phyloP scores from a whole-genome alignment of 2,888 invertebrate species.

The Catocala fraxini region DNA sequence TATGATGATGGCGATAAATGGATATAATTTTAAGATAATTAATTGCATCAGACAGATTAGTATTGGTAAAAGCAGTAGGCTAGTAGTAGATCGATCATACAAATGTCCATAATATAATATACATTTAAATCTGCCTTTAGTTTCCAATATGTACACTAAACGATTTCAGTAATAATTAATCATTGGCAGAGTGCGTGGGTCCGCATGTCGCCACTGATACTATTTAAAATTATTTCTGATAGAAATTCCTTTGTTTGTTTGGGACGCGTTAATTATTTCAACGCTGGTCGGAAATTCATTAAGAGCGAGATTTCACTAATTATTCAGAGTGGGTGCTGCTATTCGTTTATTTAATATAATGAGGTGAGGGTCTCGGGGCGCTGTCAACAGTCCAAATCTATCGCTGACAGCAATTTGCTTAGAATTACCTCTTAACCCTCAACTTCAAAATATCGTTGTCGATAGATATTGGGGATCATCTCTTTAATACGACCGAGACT shows the following conservation, averaged over 20 bases:
- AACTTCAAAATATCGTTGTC: constrained; percentile 40
- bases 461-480: constrained; percentile 34
- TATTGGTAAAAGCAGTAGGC: too few species aligned
- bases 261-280: constrained; percentile 51
- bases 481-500: constrained; percentile 16
- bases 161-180: too few species aligned
- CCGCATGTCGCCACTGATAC: neutral
- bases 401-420: constrained; percentile 33
- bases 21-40: too few species aligned
- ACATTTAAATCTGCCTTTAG: too few species aligned
- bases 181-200: too few species aligned
- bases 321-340: constrained; percentile 47
- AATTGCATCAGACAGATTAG: too few species aligned
- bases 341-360: constrained; percentile 39
- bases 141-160: too few species aligned
- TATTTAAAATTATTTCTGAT: constrained; percentile 14
- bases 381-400: constrained; percentile 27
- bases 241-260: constrained; percentile 33
- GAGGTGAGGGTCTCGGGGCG: constrained; percentile 32
- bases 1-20: too few species aligned
- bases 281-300: constrained; percentile 51
- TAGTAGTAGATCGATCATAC: too few species aligned
- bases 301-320: constrained; percentile 52
- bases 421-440: constrained; percentile 38
- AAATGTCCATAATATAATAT: too few species aligned